These are phyloP conservation scores for Enteromius argenteus DNA, from an alignment of 2,797 vertebrate genomes.

Conservation along the genomic window DNA sequence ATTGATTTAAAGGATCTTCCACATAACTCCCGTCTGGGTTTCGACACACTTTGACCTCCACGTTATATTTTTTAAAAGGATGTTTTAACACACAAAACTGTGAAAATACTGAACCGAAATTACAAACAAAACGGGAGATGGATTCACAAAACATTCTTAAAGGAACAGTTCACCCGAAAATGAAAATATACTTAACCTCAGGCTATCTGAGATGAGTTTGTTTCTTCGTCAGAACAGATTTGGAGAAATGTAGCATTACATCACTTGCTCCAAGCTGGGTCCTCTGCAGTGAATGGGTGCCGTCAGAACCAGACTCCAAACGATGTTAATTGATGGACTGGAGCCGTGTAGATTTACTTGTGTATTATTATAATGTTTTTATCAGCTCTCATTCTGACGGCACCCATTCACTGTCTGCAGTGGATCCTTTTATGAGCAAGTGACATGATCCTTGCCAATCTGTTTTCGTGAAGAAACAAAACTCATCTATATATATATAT, in stretches of 20 bases:
- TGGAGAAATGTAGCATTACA: background rate
- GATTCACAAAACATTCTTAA: background rate
- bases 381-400: background rate
- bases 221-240: background rate
- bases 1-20: conserved; percentile 5
- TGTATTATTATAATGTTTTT: background rate
- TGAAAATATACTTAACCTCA: background rate
- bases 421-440: background rate
- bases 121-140: background rate
- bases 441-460: background rate
- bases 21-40: background rate
- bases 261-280: background rate
- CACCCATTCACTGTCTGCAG: background rate
- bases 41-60: background rate
- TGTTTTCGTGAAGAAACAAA: background rate
- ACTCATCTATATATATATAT: too few species aligned
- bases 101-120: background rate
- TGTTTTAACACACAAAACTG: background rate
- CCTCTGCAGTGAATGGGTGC: background rate
- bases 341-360: background rate
- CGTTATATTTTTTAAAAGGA: background rate
- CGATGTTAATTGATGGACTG: background rate
- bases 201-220: background rate
- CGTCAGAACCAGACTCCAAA: background rate
- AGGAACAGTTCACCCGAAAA: background rate